Conservation (phyloP, 1,140 invertebrate genomes). For the Cotesia typhae region DNA sequence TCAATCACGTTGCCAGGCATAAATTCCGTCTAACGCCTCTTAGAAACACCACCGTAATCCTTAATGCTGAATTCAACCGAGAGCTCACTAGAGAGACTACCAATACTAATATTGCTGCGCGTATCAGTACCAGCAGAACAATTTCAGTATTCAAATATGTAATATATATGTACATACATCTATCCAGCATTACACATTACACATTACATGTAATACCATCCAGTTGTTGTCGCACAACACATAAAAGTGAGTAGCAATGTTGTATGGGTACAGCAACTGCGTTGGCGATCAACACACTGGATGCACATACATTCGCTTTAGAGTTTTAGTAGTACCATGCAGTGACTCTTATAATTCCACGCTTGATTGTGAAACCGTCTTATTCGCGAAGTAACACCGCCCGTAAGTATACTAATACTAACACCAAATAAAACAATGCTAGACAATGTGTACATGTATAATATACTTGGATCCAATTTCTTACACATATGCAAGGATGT, state of each 20-base stretch:
- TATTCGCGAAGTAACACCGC: conserved; percentile 43
- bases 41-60: conserved; percentile 15
- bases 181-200: too few species aligned
- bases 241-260: too few species aligned
- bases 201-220: too few species aligned
- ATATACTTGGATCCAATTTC: too few species aligned
- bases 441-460: too few species aligned
- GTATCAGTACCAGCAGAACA: not conserved
- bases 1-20: conserved; percentile 36
- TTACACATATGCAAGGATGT: too few species aligned
- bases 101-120: too few species aligned
- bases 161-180: not conserved
- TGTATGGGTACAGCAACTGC: not conserved
- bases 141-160: not conserved
- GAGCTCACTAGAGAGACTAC: too few species aligned
- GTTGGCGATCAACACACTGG: conserved; percentile 30
- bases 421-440: conserved; percentile 45
- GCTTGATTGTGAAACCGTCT: conserved; percentile 53
- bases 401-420: conserved; percentile 25
- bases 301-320: conserved; percentile 27
- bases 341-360: conserved; percentile 54
- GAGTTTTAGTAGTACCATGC: conserved; percentile 13
- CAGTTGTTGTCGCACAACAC: not conserved
- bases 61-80: not conserved
- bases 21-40: conserved; percentile 34